Percentiles rank a stretch among this genome's conserved stretches.
phyloP scores from a whole-genome alignment of 2,113 vertebrate genomes.

The Garra rufa region DNA sequence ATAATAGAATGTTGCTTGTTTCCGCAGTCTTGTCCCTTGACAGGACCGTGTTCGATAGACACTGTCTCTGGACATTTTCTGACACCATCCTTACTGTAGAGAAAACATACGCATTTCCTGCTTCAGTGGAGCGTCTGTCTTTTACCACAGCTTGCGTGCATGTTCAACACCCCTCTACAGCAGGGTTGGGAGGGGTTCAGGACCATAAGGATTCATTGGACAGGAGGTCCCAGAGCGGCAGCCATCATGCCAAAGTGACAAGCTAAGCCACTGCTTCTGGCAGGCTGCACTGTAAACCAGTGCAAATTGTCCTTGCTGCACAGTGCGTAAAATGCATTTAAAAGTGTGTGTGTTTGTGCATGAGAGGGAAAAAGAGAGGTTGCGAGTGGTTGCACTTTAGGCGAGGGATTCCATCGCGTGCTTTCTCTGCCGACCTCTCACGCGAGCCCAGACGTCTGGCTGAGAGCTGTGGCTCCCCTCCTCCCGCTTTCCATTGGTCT shows the following conservation, averaged over 20 bases:
- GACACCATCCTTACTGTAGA: conserved; percentile 8
- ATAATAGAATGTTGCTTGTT: neutral
- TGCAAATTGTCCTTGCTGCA: conserved; percentile 30
- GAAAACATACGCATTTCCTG: conserved; percentile 23
- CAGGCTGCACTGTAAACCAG: conserved; percentile 42
- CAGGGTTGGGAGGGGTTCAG: conserved; percentile 31
- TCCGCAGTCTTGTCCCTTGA: neutral
- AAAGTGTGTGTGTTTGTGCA: neutral
- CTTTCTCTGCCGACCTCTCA: conserved; percentile 41
- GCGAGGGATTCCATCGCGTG: conserved; percentile 50
- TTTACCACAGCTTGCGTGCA: conserved; percentile 29
- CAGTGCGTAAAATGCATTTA: conserved; percentile 24
- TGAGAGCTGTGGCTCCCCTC: conserved; percentile 42
- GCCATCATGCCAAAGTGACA: conserved; percentile 45
- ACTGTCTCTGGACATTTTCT: conserved; percentile 23
- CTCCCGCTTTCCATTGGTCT: conserved; percentile 11
- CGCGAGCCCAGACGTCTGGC: conserved; percentile 47
- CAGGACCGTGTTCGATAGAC: neutral
- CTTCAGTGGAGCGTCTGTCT: conserved; percentile 30
- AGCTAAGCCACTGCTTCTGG: conserved; percentile 40
- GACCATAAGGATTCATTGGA: conserved; percentile 44
- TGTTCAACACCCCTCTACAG: conserved; percentile 34
- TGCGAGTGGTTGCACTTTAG: conserved; percentile 39
- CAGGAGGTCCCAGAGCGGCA: conserved; percentile 40
- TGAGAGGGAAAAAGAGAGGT: conserved; percentile 18